phyloP scores from a whole-genome alignment of 2,888 invertebrate species.

The Seira sanloemensis region DNA sequence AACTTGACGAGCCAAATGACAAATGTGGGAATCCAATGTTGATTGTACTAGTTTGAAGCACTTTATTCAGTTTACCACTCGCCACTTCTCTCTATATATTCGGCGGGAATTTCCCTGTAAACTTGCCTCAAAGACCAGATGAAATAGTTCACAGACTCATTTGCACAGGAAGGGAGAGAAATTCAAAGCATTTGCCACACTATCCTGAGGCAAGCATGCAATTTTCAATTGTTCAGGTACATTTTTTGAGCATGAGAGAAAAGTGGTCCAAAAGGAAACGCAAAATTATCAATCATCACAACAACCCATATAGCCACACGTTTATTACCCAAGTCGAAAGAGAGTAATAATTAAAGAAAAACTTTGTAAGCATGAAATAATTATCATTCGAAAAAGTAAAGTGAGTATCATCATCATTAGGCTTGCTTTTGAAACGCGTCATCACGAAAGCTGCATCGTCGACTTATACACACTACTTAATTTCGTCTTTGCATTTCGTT shows the following conservation, averaged over 20 bases:
- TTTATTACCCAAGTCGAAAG: not conserved
- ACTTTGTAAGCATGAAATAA: not conserved
- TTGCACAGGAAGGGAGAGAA: not conserved
- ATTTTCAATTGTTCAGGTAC: not conserved
- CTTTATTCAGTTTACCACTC: not conserved
- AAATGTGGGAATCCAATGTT: too few species aligned
- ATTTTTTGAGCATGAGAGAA: conserved; percentile 17
- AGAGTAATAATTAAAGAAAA: not conserved
- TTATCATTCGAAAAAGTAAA: not conserved
- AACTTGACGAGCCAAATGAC: too few species aligned
- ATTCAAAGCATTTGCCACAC: not conserved
- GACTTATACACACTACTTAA: too few species aligned
- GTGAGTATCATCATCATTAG: not conserved
- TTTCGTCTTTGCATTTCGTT: too few species aligned
- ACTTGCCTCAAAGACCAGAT: not conserved
- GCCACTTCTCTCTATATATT: not conserved
- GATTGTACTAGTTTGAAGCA: not conserved
- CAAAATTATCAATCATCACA: not conserved
- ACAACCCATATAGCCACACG: not conserved
- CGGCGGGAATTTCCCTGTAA: too few species aligned
- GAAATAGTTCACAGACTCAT: not conserved
- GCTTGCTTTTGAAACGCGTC: not conserved
- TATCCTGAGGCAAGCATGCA: not conserved
- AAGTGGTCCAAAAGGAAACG: conserved; percentile 57
- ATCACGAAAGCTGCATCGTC: not conserved